Evolutionary conservation across 2,797 vertebrate species (phyloP).

Genomic region (Sebastes minor): DNA sequence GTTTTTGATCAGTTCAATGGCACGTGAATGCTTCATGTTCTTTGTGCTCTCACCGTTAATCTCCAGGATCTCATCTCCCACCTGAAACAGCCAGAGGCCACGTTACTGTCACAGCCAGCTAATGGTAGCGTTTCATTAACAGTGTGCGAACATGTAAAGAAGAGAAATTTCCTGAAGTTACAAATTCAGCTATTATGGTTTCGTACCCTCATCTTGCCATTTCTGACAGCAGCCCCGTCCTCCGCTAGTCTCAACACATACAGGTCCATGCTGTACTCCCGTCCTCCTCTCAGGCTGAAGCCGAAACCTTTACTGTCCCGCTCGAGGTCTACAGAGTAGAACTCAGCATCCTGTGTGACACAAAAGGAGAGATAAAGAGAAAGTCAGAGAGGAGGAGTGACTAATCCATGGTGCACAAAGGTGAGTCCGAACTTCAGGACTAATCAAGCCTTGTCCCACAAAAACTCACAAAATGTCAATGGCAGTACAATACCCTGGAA

Average conservation of each 20-base stretch:
- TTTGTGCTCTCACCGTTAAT: slow-evolving; percentile 99
- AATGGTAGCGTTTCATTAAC: neutral
- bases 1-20: slow-evolving; percentile 99
- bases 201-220: slow-evolving; percentile 96
- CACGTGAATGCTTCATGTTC: slow-evolving; percentile 99
- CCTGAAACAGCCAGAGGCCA: slow-evolving; percentile 75
- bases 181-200: neutral
- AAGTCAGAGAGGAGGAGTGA: slow-evolving; percentile 11
- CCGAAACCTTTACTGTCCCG: slow-evolving; percentile 97
- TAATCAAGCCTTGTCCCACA: slow-evolving; percentile 51
- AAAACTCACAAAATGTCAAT: slow-evolving; percentile 64
- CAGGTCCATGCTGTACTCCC: slow-evolving; percentile 98
- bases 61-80: slow-evolving; percentile 98
- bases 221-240: slow-evolving; percentile 94
- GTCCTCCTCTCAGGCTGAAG: slow-evolving; percentile 96
- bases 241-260: slow-evolving; percentile 96
- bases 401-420: slow-evolving; percentile 37
- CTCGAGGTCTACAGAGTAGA: slow-evolving; percentile 97
- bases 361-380: neutral
- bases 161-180: neutral
- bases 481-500: slow-evolving; percentile 51
- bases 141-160: neutral
- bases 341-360: slow-evolving; percentile 89
- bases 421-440: slow-evolving; percentile 44
- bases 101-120: neutral